Conservation (phyloP, 2,888 invertebrate species). For the Oeneis ivallda region DNA sequence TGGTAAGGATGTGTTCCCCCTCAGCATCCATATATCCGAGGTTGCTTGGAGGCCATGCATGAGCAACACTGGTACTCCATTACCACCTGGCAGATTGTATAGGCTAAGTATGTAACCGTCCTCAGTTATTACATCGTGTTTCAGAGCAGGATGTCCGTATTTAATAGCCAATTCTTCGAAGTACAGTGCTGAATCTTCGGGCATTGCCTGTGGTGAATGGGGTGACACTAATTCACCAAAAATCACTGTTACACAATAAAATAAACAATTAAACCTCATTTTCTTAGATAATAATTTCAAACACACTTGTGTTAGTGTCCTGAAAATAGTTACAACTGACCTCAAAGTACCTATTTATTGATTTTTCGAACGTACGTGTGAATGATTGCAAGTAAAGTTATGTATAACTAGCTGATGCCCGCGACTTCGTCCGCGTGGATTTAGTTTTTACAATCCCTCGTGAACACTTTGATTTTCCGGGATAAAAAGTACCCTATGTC, state of each 20-base stretch:
- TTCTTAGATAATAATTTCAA: neutral
- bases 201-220: neutral
- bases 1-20: conserved; percentile 65
- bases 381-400: neutral
- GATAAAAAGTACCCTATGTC: too few relatives aligned
- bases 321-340: neutral
- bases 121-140: conserved; percentile 42
- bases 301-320: neutral
- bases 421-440: too few relatives aligned
- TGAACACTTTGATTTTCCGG: too few relatives aligned
- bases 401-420: too few relatives aligned
- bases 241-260: neutral
- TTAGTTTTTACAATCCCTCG: too few relatives aligned
- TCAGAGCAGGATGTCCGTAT: conserved; percentile 37
- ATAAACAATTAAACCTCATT: neutral
- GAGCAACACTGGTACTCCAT: conserved; percentile 54
- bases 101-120: conserved; percentile 48
- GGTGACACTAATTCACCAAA: neutral
- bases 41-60: conserved; percentile 62
- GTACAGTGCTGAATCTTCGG: conserved; percentile 11
- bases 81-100: conserved; percentile 45
- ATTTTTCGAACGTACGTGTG: neutral
- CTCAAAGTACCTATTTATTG: neutral
- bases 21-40: conserved; percentile 59
- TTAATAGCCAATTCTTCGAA: conserved; percentile 41